Base-by-base conservation (phyloP, 2,797 vertebrate genomes). In the Centropyge bicolor region DNA sequence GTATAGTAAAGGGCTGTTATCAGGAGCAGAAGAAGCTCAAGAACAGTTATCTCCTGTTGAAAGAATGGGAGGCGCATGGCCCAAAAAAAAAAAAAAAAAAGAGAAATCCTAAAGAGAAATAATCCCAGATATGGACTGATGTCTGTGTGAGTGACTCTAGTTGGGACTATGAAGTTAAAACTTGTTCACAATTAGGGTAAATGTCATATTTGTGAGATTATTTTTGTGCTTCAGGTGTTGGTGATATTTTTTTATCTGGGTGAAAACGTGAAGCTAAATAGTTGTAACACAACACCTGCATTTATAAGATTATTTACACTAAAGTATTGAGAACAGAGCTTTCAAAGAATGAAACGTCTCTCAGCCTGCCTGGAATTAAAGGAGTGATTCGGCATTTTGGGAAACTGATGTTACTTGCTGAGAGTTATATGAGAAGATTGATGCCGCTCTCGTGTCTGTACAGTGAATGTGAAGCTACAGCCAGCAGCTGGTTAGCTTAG, bases 191-290 rank as follows among this genome's bases (percentile, higher is more conserved):
- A 20, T 51, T 72, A 70, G 74, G 51, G 31, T 69, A 24, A 84
- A 73, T 79, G 56, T 80, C 52, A 84, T 70, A 76, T 83, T 86
- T 83, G 62, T 86, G 75, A 78, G 60, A 59, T 74, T 75, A 81
- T 85, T 81, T 80, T 77, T 76, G 69, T 84, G 82, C 78, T 78
- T 88, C 76, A 76, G 87, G 84, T 92, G 89, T 92, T 69, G 45
- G 56, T 91, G 60, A 67, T 83, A 48, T 81, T 70, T 80, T 85
- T 81, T 60, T 38, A 74, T 81, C 56, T 79, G 80, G 70, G 60
- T 82, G 31, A 77, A 74, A 76, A 68, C 75, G 49, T 79, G 35
- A 85, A 83, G 61, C 72, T 73, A 57, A 57, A 84, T 71, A 35
- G 57, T 36, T 45, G 67, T 74, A 62, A 83, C 20, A 46, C 22